Conservation (phyloP, 2,888 invertebrate species). For the Papilio demoleus region DNA sequence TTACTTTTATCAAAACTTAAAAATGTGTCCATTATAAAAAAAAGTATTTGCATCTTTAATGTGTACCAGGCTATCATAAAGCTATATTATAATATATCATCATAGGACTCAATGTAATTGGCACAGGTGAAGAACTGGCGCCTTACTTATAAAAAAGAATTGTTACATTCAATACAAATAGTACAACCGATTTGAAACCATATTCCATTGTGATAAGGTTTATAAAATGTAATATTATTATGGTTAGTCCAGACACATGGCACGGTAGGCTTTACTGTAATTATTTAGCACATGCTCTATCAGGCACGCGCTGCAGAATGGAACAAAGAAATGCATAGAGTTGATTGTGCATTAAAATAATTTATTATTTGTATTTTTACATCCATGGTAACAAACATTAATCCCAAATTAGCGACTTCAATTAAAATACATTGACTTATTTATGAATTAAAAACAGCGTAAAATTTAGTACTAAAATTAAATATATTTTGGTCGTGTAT, state of each 20-base stretch:
- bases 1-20: too few relatives aligned
- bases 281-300: conserved; percentile 58
- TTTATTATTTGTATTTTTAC: not conserved
- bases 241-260: conserved; percentile 56
- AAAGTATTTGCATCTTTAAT: too few relatives aligned
- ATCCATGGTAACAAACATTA: too few relatives aligned
- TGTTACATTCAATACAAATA: not conserved
- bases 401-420: too few relatives aligned
- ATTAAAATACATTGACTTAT: too few relatives aligned
- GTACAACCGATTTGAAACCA: conserved; percentile 42
- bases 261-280: conserved; percentile 59
- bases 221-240: conserved; percentile 9
- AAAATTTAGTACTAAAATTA: too few relatives aligned
- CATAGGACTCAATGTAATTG: conserved; percentile 57
- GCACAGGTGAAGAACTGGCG: conserved; percentile 56
- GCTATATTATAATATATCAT: conserved; percentile 50
- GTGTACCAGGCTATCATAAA: conserved; percentile 27
- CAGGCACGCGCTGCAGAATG: conserved; percentile 54
- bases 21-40: too few relatives aligned
- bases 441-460: too few relatives aligned
- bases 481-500: too few relatives aligned
- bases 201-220: conserved; percentile 44
- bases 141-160: conserved; percentile 42
- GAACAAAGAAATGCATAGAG: conserved; percentile 48
- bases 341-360: conserved; percentile 16